Percentiles rank a stretch among this genome's conserved stretches.
Conservation (phyloP, 2,888 invertebrate species). For the Drosophila percnosoma region DNA sequence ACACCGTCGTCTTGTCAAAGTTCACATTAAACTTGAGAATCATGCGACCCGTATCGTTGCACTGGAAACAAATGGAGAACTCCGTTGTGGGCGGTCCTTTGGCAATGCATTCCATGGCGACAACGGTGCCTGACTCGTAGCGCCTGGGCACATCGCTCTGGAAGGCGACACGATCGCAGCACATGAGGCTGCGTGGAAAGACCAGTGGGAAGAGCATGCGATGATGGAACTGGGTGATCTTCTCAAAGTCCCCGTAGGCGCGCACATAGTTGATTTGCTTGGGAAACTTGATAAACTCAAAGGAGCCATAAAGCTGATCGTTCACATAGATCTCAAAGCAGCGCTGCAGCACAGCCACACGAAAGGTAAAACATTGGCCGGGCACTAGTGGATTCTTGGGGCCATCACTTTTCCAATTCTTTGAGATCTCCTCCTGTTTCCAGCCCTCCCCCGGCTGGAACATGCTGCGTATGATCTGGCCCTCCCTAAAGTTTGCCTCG, state of each 20-base stretch:
- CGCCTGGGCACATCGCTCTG: constrained; percentile 84
- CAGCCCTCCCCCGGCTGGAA: constrained; percentile 84
- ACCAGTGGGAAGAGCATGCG: constrained; percentile 83
- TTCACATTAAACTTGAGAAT: constrained; percentile 83
- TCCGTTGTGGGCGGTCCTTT: constrained; percentile 83
- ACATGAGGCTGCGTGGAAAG: constrained; percentile 81
- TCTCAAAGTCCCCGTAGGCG: constrained; percentile 83
- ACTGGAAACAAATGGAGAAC: constrained; percentile 84
- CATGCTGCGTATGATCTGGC: constrained; percentile 85
- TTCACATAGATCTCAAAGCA: constrained; percentile 85
- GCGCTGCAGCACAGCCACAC: constrained; percentile 83
- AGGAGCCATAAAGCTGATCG: constrained; percentile 83
- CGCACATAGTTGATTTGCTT: constrained; percentile 83
- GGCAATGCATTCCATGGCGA: constrained; percentile 84
- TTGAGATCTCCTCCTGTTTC: constrained; percentile 85
- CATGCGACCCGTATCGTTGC: constrained; percentile 83
- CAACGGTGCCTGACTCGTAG: constrained; percentile 84
- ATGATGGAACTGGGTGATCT: constrained; percentile 84
- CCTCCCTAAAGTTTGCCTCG: constrained; percentile 84
- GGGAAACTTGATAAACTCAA: constrained; percentile 83
- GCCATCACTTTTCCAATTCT: constrained; percentile 84
- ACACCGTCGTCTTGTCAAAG: constrained; percentile 81
- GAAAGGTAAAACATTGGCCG: constrained; percentile 83
- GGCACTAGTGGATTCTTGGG: constrained; percentile 84
- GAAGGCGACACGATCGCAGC: constrained; percentile 82